Evolutionary conservation across 2,797 vertebrate genomes (phyloP).

Genomic region (Todus mexicanus): DNA sequence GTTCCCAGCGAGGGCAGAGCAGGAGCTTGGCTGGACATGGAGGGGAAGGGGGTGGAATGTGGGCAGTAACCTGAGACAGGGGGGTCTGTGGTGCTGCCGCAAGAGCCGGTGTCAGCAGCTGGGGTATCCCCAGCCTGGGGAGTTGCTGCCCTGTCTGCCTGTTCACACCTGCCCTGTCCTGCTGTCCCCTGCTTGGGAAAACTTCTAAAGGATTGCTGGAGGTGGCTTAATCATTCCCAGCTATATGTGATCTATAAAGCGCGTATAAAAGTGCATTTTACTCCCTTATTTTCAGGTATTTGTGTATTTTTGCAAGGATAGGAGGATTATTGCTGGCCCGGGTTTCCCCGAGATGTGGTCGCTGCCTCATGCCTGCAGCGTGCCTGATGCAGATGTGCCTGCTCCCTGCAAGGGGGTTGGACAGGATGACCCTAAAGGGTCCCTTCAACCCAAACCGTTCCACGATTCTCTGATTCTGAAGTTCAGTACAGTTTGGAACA

Average conservation of each 20-base stretch:
- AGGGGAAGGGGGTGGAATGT: fast-evolving
- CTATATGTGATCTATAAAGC: neutral
- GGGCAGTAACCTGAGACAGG: neutral
- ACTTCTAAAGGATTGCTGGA: neutral
- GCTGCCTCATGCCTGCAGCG: no score
- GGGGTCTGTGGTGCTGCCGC: neutral
- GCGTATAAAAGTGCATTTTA: neutral
- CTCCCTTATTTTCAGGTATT: neutral
- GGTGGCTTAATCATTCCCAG: neutral
- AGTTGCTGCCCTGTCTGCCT: no score
- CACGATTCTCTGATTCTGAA: no score
- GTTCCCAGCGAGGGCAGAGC: fast-evolving
- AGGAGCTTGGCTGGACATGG: neutral
- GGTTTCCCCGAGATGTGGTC: no score
- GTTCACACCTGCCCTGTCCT: neutral
- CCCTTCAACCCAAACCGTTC: no score
- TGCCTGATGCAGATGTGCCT: no score
- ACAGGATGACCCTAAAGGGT: no score
- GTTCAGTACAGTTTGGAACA: no score
- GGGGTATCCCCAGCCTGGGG: no score
- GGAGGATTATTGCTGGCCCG: neutral
- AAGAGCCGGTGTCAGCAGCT: no score
- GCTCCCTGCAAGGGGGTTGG: no score
- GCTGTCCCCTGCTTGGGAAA: neutral
- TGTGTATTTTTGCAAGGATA: neutral